Evolutionary conservation across 2,797 vertebrate species (phyloP).

Genomic region (Carcharodon carcharias): DNA sequence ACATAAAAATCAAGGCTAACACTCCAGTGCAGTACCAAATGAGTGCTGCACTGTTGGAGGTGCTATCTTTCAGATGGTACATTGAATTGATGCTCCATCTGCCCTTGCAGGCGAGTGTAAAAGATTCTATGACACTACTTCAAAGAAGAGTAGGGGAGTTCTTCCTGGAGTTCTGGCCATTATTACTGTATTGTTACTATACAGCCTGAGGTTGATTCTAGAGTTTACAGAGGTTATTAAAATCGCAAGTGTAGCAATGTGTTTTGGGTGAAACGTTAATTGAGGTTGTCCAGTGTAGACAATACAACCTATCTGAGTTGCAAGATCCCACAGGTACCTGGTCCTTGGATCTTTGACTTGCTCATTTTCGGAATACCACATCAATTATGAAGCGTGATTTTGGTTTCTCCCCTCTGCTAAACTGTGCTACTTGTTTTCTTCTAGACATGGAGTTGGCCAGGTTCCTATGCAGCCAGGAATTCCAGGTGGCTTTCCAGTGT

Average conservation of each 20-base stretch:
- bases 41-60: not conserved
- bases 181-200: not conserved
- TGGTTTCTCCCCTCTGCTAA: not conserved
- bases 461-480: conserved; percentile 55
- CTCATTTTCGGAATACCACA: not conserved
- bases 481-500: conserved; percentile 59
- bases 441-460: conserved; percentile 70
- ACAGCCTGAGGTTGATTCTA: not conserved
- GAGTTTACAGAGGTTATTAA: not conserved
- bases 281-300: not conserved
- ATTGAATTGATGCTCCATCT: not conserved
- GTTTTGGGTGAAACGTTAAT: not conserved
- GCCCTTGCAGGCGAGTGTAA: not conserved
- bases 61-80: not conserved
- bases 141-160: not conserved
- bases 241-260: not conserved
- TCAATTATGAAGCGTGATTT: not conserved
- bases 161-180: not conserved
- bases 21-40: not conserved
- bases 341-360: not conserved
- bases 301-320: not conserved
- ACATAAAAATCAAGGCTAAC: not conserved
- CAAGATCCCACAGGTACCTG: not conserved
- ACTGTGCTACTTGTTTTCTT: conserved; percentile 16
- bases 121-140: not conserved